Percentiles rank a stretch among this genome's conserved stretches.
These are phyloP conservation scores for Clanis bilineata DNA, from an alignment of 2,888 invertebrate genomes.

Conservation along the genomic window DNA sequence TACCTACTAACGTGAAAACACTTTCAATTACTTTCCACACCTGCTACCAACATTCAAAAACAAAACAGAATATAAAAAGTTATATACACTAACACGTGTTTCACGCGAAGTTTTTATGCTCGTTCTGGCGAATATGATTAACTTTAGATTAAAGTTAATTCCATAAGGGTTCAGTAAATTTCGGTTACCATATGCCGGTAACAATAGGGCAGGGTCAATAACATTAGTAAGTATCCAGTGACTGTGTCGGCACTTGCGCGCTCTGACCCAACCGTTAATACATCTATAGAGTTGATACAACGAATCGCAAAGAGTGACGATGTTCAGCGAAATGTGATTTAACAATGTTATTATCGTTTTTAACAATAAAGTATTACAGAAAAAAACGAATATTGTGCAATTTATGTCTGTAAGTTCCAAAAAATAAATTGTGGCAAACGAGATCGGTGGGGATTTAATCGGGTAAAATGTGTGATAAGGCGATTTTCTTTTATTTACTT, in stretches of 20 bases:
- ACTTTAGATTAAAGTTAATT: slow-evolving; percentile 55
- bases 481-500: too few relatives aligned
- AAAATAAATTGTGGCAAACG: too few relatives aligned
- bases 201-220: slow-evolving; percentile 79
- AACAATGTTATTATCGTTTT: too few relatives aligned
- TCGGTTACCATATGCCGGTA: slow-evolving; percentile 70
- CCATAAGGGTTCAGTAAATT: slow-evolving; percentile 49
- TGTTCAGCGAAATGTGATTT: too few relatives aligned
- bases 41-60: neutral
- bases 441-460: too few relatives aligned
- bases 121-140: slow-evolving; percentile 18
- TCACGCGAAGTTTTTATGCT: slow-evolving; percentile 20
- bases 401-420: too few relatives aligned
- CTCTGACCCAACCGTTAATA: slow-evolving; percentile 54
- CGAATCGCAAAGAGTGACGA: neutral
- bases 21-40: neutral
- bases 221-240: slow-evolving; percentile 69
- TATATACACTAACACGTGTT: slow-evolving; percentile 2
- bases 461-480: too few relatives aligned
- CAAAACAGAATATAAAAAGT: slow-evolving; percentile 6
- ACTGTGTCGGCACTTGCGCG: slow-evolving; percentile 70
- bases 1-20: neutral
- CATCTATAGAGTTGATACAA: slow-evolving; percentile 53
- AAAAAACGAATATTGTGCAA: too few relatives aligned
- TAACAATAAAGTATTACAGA: too few relatives aligned